These are phyloP conservation scores for Falcaria lacertinaria DNA, from an alignment of 2,888 invertebrate species.

Conservation along the genomic window DNA sequence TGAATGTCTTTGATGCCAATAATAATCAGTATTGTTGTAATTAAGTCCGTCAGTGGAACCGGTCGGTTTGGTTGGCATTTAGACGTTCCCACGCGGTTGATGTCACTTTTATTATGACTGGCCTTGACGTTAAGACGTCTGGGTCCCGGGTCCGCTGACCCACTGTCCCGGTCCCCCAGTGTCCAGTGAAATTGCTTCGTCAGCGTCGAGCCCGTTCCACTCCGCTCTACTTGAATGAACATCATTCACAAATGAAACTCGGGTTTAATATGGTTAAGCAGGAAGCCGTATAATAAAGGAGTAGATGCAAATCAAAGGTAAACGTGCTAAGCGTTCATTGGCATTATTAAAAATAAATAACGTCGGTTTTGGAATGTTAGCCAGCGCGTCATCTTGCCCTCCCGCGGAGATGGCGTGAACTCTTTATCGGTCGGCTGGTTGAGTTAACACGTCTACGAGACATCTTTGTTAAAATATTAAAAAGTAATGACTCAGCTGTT, in stretches of 20 bases:
- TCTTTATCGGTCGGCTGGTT: conserved; percentile 59
- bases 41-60: conserved; percentile 66
- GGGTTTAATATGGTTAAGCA: conserved; percentile 29
- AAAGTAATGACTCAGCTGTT: conserved; percentile 10
- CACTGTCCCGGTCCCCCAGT: conserved; percentile 52
- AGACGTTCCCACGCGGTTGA: conserved; percentile 74
- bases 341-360: conserved; percentile 74
- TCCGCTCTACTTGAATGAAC: conserved; percentile 41
- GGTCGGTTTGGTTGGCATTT: conserved; percentile 63
- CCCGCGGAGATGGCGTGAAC: conserved; percentile 70
- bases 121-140: conserved; percentile 50
- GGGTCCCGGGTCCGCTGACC: conserved; percentile 59
- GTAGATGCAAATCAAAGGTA: conserved; percentile 59
- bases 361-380: conserved; percentile 63
- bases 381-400: conserved; percentile 58
- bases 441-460: conserved; percentile 24
- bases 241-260: conserved; percentile 31
- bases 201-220: conserved; percentile 46
- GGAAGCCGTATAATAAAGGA: conserved; percentile 38
- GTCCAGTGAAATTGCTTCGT: conserved; percentile 59
- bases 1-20: conserved; percentile 55
- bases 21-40: conserved; percentile 58
- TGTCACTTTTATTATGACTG: conserved; percentile 74
- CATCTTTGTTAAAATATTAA: conserved; percentile 10
- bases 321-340: conserved; percentile 67